Evolutionary conservation across 2,888 invertebrate genomes (phyloP).

Genomic region (Platycheirus albimanus): DNA sequence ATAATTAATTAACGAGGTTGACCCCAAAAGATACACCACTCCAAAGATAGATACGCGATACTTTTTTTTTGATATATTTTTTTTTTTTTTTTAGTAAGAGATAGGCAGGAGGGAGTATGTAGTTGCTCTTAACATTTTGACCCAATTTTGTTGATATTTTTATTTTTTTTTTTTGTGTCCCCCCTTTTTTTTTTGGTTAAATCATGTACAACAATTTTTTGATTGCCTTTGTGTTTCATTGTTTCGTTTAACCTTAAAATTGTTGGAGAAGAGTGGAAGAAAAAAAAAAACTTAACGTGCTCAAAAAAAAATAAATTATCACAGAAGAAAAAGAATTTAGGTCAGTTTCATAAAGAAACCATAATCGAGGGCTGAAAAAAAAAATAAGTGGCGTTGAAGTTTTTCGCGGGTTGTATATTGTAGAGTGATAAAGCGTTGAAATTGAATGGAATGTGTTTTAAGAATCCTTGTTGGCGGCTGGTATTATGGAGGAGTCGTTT

Average conservation of each 20-base stretch:
- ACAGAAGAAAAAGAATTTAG: conserved; percentile 35
- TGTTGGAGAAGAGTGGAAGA: conserved; percentile 36
- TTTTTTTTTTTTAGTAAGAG: conserved; percentile 27
- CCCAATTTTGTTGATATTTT: conserved; percentile 61
- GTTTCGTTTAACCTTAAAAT: conserved; percentile 68
- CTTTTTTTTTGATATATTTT: conserved; percentile 13
- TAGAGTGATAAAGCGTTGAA: not conserved
- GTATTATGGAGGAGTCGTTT: too few relatives aligned
- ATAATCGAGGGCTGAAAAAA: conserved; percentile 29
- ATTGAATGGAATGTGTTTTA: not conserved
- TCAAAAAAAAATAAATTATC: conserved; percentile 13
- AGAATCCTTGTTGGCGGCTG: not conserved
- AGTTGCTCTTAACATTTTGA: conserved; percentile 67
- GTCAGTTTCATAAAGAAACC: conserved; percentile 52
- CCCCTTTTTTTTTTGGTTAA: conserved; percentile 32
- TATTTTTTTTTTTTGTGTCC: conserved; percentile 42
- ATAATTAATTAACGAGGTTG: conserved; percentile 59
- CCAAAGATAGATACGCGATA: conserved; percentile 62
- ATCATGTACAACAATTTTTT: conserved; percentile 29
- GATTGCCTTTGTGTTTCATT: conserved; percentile 53
- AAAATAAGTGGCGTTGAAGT: conserved; percentile 11
- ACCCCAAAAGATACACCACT: conserved; percentile 62
- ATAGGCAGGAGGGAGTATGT: conserved; percentile 35
- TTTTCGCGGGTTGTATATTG: conserved; percentile 4
- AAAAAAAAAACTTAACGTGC: conserved; percentile 10